These are phyloP conservation scores for Pyrgus malvae DNA, from an alignment of 2,888 invertebrate genomes.

Conservation along the genomic window DNA sequence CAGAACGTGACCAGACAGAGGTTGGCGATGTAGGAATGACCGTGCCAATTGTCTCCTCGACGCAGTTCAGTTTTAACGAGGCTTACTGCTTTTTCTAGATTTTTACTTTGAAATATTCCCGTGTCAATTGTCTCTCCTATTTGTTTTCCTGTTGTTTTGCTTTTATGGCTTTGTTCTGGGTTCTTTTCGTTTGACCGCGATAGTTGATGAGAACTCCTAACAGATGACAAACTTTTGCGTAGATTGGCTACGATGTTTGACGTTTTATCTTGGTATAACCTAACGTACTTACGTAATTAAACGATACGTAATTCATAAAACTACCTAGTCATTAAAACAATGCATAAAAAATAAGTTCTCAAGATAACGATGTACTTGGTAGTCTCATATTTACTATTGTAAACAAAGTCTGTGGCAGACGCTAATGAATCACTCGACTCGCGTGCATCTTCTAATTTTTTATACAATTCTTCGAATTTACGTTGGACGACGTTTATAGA, in stretches of 20 bases:
- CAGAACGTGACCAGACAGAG: constrained; percentile 77
- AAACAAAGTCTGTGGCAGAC: constrained; percentile 53
- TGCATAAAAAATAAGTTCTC: neutral
- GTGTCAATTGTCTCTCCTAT: constrained; percentile 34
- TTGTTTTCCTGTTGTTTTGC: constrained; percentile 23
- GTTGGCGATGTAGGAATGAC: constrained; percentile 56
- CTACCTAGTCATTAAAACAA: too few relatives aligned
- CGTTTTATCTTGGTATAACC: too few relatives aligned
- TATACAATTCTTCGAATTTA: neutral
- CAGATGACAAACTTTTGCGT: neutral
- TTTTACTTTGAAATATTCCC: constrained; percentile 33
- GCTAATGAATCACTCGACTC: constrained; percentile 23
- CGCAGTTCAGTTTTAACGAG: constrained; percentile 26
- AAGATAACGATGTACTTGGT: constrained; percentile 45
- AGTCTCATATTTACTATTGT: constrained; percentile 56
- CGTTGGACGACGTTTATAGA: neutral
- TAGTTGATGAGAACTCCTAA: neutral
- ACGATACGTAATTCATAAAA: too few relatives aligned
- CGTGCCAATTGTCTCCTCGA: constrained; percentile 52
- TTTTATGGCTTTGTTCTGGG: constrained; percentile 11
- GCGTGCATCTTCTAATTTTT: constrained; percentile 13
- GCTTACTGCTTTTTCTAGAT: constrained; percentile 25
- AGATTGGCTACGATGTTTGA: too few relatives aligned
- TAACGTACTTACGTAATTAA: too few relatives aligned
- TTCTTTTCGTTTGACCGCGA: neutral